Evolutionary conservation across 2,113 vertebrate species (phyloP).

Genomic region (Fulica atra): DNA sequence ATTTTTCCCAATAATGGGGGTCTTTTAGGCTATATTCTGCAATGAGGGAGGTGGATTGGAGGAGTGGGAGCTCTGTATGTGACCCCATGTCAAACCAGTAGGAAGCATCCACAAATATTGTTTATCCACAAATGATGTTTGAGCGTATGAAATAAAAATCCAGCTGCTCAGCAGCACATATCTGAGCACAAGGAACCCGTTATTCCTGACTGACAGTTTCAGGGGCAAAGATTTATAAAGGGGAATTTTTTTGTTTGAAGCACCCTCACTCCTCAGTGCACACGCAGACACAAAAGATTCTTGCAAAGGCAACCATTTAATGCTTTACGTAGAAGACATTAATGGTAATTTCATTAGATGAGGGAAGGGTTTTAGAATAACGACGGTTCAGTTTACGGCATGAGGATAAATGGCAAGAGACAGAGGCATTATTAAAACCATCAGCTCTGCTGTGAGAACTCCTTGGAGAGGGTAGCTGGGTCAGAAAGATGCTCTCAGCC

Average conservation of each 20-base stretch:
- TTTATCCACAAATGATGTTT: not conserved
- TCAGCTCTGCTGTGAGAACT: not conserved
- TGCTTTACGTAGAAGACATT: not conserved
- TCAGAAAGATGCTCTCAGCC: not conserved
- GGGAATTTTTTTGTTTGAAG: not conserved
- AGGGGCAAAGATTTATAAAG: not conserved
- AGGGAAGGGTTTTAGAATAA: not conserved
- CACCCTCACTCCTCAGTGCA: rapidly evolving
- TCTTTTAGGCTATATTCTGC: conserved; percentile 65
- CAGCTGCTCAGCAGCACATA: not conserved
- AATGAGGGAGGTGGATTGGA: not conserved
- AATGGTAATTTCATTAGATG: not conserved
- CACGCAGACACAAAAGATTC: too few species aligned
- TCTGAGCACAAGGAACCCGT: not conserved
- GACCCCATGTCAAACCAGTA: not conserved
- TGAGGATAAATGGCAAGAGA: not conserved
- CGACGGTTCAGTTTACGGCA: not conserved
- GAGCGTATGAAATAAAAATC: not conserved
- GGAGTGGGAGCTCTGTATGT: not conserved
- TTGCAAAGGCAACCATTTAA: not conserved
- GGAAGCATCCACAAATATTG: not conserved
- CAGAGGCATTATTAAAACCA: not conserved
- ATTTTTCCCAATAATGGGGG: conserved; percentile 59
- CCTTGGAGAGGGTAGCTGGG: not conserved
- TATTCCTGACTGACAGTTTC: not conserved